Base-by-base conservation (phyloP, 2,888 invertebrate genomes). In the Caradrina kadenii region DNA sequence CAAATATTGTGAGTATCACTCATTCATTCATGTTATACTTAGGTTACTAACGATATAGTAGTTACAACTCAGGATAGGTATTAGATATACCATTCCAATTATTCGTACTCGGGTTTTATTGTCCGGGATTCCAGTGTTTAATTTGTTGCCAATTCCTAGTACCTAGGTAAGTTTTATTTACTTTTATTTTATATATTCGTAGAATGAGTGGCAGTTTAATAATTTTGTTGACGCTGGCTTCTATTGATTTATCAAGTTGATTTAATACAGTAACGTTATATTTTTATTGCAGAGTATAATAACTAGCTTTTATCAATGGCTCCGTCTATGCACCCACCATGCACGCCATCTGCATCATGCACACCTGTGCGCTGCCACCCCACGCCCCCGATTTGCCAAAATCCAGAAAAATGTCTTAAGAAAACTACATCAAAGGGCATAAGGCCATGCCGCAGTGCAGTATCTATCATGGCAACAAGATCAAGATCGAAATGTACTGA, bases 321-420 rank as follows among this genome's bases (percentile, higher is more conserved):
- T 73, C 93, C 93, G 13, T 69, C 86, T 72, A 87, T 90, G 74
- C 94, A 94, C 79, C 95, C 95, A 56, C 93, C 95, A 50, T 95
- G 95, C 84, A 93, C 92, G 21, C 94, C 95, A 4, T 85, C 90
- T 7, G 89, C 95, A 39, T 93, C 94, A 1, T 95, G 95, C 85
- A 81, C 86, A 31, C 92, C 93, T 0, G 69, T 90, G 49, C 91
- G 94, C 67, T 95, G 95, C 79, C 94, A 95, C 55, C 95, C 94
- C 17, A 86, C 90, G 7, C 90, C 91, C 15, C 94, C 95, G 0
- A 91, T 92, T 5, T 95, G 95, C 75, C 21, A 85, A 59, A 88
- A 90, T 62, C 95, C 95, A 19, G 93, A 93, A 82, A 88, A 86
- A 89, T 95, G 95, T 72, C 82, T 95, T 17, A 88, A 69, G 65